These are phyloP conservation scores for Notarius lentiginosus DNA, from an alignment of 2,113 vertebrate species.

Conservation along the genomic window DNA sequence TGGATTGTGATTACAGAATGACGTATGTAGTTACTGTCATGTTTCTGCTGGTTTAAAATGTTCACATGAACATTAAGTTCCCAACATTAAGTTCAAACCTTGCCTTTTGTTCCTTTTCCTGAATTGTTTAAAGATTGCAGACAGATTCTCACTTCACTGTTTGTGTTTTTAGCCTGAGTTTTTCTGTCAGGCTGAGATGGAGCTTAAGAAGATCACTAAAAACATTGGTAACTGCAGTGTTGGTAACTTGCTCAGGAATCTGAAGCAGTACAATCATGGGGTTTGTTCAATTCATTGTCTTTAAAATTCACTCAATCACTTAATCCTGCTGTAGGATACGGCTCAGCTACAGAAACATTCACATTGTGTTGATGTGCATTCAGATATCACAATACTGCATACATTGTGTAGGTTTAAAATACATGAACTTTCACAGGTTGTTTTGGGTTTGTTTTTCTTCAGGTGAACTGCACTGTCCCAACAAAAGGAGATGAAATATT, in stretches of 20 bases:
- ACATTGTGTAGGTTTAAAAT: neutral
- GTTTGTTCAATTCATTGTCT: conserved; percentile 26
- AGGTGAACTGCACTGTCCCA: conserved; percentile 25
- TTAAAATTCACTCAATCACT: neutral
- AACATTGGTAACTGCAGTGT: neutral
- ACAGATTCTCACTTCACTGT: neutral
- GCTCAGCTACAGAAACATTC: neutral
- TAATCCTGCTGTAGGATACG: neutral
- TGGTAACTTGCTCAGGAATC: neutral
- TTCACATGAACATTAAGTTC: neutral
- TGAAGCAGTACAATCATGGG: fast-evolving
- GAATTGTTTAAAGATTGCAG: neutral
- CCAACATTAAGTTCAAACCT: neutral
- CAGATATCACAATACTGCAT: neutral
- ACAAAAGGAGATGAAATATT: neutral
- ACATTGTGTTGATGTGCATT: neutral
- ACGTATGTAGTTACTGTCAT: no score
- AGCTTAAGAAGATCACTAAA: conserved; percentile 25
- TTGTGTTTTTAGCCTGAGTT: conserved; percentile 45
- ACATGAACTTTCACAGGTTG: neutral
- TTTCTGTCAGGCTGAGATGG: conserved; percentile 60
- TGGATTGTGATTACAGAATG: neutral
- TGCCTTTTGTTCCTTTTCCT: neutral
- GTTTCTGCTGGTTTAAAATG: neutral
- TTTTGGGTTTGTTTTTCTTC: conserved; percentile 2